Evolutionary conservation across 2,888 invertebrate species (phyloP), one percentile per base, ranked within the genome.

Genomic region (Ochropleura leucogaster): DNA sequence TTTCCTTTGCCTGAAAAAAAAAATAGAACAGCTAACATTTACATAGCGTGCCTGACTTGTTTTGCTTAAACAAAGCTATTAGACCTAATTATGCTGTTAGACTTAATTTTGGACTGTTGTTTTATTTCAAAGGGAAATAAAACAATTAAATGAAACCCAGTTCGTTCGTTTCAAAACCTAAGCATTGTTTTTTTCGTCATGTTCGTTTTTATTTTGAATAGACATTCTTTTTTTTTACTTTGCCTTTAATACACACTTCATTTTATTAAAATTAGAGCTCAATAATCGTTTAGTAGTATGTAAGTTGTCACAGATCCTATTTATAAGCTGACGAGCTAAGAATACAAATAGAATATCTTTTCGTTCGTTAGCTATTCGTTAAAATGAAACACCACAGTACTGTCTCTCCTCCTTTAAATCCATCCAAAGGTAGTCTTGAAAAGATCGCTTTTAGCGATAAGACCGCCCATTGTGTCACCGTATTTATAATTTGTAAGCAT

Each of bases 141-240:
- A 40, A 20, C 9, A 49, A 30, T 67, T 2, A 46, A 67, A 67
- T 8, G 0, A n/a, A 57, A 12, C 4, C 9, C 0, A 12, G 4
- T 16, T 67, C 30, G 30, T 18, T 46, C 16, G 42, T 14, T 49
- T 16, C 4, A 4, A n/a, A 14, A 2, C 4, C 10, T 30, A 10
- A 18, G 14, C 10, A 47, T 60, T 71, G 1, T 3, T 30, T 3
- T 14, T 57, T 63, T 8, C 47, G 30, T 40, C 1, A 49, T n/a
- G 44, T n/a, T 46, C 9, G n/a, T 67, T 49, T 12, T 49, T 71
- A 71, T 71, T 51, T 71, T 71, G 57, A 30, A 57, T 30, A 57
- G 16, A 57, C 8, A 6, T 53, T 30, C 14, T 14, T 8, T 57
- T 30, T 30, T 7, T n/a, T 18, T 9, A 12, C 14, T 0, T 9